A percentile compares a stretch with the other conserved stretches of the same genome.
Conservation (phyloP, 2,797 vertebrate species). For the Premnoplex brunnescens region DNA sequence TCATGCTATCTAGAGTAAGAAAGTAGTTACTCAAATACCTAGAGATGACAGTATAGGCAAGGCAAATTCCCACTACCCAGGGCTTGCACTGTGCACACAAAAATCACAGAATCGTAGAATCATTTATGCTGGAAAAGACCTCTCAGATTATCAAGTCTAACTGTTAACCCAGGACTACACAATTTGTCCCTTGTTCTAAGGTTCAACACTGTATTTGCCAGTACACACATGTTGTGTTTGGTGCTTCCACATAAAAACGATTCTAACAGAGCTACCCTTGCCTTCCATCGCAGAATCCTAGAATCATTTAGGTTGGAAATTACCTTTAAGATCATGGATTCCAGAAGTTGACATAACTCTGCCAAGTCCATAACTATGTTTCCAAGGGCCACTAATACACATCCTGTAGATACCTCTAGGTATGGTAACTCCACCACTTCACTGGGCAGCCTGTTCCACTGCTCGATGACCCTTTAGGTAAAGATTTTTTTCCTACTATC, state of each 20-base stretch:
- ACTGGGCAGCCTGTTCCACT: background rate
- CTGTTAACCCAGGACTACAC: background rate
- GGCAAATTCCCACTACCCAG: background rate
- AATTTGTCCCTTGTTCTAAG: background rate
- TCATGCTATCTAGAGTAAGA: background rate
- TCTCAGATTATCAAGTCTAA: background rate
- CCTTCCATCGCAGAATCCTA: background rate
- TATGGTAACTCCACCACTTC: background rate
- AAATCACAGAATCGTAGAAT: background rate
- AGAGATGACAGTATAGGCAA: background rate
- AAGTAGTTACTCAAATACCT: background rate
- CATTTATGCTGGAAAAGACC: background rate
- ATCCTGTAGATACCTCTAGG: background rate
- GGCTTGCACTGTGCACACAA: too few relatives aligned
- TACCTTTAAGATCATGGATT: background rate
- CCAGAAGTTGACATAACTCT: background rate
- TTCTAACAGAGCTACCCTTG: background rate
- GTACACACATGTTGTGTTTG: background rate
- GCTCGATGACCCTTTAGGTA: background rate
- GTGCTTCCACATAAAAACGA: background rate
- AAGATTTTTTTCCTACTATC: background rate
- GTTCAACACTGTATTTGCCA: background rate
- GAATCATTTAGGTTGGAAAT: background rate
- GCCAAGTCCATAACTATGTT: background rate
- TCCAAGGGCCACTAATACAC: background rate